A percentile compares a stretch with the other conserved stretches of the same genome.
These are phyloP conservation scores for Hermetia illucens DNA, from an alignment of 1,140 invertebrate species.

Conservation along the genomic window DNA sequence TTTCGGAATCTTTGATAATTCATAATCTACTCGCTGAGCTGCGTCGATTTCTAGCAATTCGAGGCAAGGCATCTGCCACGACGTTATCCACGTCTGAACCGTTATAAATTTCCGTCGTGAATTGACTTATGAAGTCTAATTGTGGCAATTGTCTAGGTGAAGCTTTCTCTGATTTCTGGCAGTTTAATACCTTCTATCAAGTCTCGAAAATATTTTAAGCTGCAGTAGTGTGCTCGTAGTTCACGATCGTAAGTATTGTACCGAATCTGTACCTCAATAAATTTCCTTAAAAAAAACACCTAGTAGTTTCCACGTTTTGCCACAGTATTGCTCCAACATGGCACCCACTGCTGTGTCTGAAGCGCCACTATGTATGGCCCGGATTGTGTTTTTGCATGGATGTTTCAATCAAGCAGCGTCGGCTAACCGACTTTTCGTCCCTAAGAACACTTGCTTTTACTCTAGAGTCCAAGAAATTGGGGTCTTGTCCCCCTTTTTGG, in stretches of 20 bases:
- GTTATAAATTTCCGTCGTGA: slow-evolving; percentile 16
- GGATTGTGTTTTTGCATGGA: too few species aligned
- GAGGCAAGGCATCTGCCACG: slow-evolving; percentile 12
- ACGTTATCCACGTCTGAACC: slow-evolving; percentile 18
- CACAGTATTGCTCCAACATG: slow-evolving; percentile 7
- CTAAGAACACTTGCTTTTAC: too few species aligned
- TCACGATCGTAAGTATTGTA: slow-evolving; percentile 28
- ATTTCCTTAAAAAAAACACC: slow-evolving; percentile 17
- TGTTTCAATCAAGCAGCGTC: too few species aligned
- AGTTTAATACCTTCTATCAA: slow-evolving; percentile 19
- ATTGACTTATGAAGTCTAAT: slow-evolving; percentile 17
- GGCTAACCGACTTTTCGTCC: too few species aligned
- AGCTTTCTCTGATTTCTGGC: slow-evolving; percentile 4
- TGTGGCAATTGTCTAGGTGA: slow-evolving; percentile 16
- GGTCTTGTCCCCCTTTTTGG: too few species aligned
- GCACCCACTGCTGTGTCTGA: slow-evolving; percentile 10
- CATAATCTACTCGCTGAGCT: too few species aligned
- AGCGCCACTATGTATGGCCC: too few species aligned
- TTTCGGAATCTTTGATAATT: too few species aligned
- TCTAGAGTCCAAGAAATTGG: too few species aligned
- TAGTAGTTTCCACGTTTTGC: slow-evolving; percentile 12
- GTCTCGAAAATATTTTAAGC: slow-evolving; percentile 19
- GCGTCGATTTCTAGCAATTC: slow-evolving; percentile 5
- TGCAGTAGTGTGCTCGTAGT: slow-evolving; percentile 19
- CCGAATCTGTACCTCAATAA: slow-evolving; percentile 9